Conservation (phyloP, 1,140 invertebrate genomes). For the Macrocentrus cingulum region DNA sequence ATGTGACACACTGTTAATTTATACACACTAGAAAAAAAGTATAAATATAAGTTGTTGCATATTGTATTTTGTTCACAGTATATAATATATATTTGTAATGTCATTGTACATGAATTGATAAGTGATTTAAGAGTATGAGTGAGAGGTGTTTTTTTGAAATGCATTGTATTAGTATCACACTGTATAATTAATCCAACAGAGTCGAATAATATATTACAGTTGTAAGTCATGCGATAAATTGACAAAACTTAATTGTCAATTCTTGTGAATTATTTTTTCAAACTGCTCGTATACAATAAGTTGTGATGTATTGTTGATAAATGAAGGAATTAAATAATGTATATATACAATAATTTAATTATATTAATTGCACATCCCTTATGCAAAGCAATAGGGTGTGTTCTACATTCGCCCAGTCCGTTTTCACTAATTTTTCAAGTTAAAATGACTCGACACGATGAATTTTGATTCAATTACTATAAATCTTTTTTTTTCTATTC, state of each 20-base stretch:
- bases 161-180: background rate
- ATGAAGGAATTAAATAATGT: slow-evolving; percentile 34
- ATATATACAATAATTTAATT: slow-evolving; percentile 39
- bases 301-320: slow-evolving; percentile 37
- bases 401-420: slow-evolving; percentile 33
- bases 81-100: background rate
- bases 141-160: background rate
- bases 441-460: background rate
- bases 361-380: slow-evolving; percentile 37
- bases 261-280: slow-evolving; percentile 35
- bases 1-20: slow-evolving; percentile 2
- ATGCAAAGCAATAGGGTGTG: slow-evolving; percentile 41
- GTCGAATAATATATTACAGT: slow-evolving; percentile 32
- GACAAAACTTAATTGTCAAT: slow-evolving; percentile 18
- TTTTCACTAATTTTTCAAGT: slow-evolving; percentile 8
- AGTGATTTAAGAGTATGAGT: background rate
- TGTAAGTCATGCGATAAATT: slow-evolving; percentile 2
- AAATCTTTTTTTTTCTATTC: too few relatives aligned
- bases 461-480: too few relatives aligned
- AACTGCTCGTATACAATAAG: slow-evolving; percentile 32
- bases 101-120: background rate
- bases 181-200: slow-evolving; percentile 10
- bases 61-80: slow-evolving; percentile 14
- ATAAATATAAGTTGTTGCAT: slow-evolving; percentile 2
- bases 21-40: background rate